Base-by-base conservation (phyloP, 1,140 invertebrate genomes). In the Lepeophtheirus salmonis region DNA sequence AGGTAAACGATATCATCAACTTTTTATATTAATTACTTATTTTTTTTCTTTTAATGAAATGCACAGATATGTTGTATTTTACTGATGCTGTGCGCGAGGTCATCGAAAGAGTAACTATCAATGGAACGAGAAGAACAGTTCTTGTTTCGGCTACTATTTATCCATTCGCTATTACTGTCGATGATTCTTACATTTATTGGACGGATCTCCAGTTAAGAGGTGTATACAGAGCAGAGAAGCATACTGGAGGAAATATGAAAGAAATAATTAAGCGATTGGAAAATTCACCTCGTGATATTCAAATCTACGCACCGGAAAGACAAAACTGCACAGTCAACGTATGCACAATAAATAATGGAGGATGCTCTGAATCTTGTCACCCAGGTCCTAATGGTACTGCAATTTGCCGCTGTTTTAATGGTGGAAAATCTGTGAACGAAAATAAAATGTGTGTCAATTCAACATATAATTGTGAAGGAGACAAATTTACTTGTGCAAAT, bases 11-110 rank as follows among this genome's bases (percentile, higher is more conserved):
- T 41, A 41, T 41, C 6, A n/a, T 41, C 30, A 41, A 41, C 6
- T n/a, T 41, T 6, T n/a, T 41, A 41, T 41, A 41, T 41, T 41
- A 10, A n/a, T 41, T n/a, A 41, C n/a, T 41, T 6, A 41, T 41
- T 41, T 41, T 41, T 41, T 41, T 10, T 10, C 30, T 41, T 10
- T 41, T 41, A 41, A 41, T 41, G n/a, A 41, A 41, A 10, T 41
- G 30, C 30, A n/a, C n/a, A 41, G 77, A 82, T 17, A 90, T 88
- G 77, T 71, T 98, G 0, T 98, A 97, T 68, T 98, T 94, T 92
- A 95, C 92, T 0, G 95, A 98, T 72, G 91, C 92, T 0, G 86
- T 94, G 0, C 74, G 88, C 25, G 91, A 98, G 69, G 97, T 96
- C 70, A 97, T 99, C 63, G 95, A 99, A 75, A 73, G 90, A 17